Conservation (phyloP, 2,888 invertebrate species). For the Drosophila villosipedis region DNA sequence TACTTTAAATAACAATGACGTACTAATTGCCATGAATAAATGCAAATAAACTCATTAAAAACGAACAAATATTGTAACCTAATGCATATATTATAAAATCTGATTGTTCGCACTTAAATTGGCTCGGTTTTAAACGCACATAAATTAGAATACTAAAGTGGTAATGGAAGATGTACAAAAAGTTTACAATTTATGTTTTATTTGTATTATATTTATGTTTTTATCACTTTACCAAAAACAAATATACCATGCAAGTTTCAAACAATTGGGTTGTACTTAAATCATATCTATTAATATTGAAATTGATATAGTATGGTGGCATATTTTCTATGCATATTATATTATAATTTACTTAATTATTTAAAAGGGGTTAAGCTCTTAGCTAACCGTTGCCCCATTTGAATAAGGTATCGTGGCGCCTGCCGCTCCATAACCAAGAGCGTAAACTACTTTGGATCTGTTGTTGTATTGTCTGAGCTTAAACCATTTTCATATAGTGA, state of each 20-base stretch:
- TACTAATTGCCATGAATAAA: constrained; percentile 3
- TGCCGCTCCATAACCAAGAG: not conserved
- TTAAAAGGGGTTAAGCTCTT: not conserved
- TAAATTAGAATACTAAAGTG: not conserved
- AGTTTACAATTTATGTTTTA: not conserved
- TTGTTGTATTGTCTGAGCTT: constrained; percentile 1
- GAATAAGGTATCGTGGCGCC: not conserved
- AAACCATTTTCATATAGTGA: constrained; percentile 1
- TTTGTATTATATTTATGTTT: not conserved
- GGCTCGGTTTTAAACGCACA: not conserved
- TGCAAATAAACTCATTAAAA: constrained; percentile 8
- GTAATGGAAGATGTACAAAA: not conserved
- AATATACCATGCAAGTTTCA: not conserved
- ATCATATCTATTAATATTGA: not conserved
- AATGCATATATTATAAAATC: constrained; percentile 11
- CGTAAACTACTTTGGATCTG: not conserved
- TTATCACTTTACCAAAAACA: not conserved
- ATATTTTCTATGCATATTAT: not conserved
- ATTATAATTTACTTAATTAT: not conserved
- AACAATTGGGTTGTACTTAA: not conserved
- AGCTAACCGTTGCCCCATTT: not conserved
- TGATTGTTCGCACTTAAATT: not conserved
- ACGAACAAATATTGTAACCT: not conserved
- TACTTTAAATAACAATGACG: not conserved
- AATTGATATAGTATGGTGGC: not conserved